phyloP scores from a whole-genome alignment of 2,797 vertebrate genomes.

The Xiphorhynchus erythropygius region DNA sequence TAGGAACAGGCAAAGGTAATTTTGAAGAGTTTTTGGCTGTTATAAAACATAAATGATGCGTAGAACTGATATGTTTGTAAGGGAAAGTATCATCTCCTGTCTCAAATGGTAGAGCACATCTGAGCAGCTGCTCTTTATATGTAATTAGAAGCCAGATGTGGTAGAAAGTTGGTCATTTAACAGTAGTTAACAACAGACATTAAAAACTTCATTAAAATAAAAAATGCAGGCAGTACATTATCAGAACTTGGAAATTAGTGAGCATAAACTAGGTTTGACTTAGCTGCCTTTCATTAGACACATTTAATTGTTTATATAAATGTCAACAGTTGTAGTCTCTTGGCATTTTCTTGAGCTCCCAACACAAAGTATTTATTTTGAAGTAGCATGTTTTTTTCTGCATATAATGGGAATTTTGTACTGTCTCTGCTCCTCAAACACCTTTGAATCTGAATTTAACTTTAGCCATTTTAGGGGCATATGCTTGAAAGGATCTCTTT shows the following conservation, averaged over 20 bases:
- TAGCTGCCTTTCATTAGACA: not conserved
- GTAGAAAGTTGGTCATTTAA: conserved; percentile 5
- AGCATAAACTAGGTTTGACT: not conserved
- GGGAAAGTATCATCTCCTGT: not conserved
- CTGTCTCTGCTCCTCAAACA: not conserved
- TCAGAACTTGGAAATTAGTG: not conserved
- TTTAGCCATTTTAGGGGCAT: not conserved
- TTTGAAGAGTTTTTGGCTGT: not conserved
- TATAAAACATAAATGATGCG: not conserved
- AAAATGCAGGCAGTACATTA: not conserved
- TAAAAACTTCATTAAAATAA: not conserved
- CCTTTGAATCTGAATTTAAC: not conserved
- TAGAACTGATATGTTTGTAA: not conserved
- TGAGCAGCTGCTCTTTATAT: not conserved
- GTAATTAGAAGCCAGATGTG: conserved; percentile 26
- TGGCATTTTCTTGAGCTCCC: not conserved
- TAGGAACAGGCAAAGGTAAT: not conserved
- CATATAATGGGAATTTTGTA: not conserved
- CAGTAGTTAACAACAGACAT: not conserved
- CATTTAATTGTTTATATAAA: not conserved
- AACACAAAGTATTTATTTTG: not conserved
- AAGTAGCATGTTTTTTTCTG: not conserved
- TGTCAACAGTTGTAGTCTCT: not conserved
- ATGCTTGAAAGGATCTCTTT: not conserved
- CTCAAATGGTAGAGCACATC: not conserved